A percentile compares a stretch with the other conserved stretches of the same genome.
Conservation (phyloP, 2,113 vertebrate species). For the Dendrocopos noguchii region DNA sequence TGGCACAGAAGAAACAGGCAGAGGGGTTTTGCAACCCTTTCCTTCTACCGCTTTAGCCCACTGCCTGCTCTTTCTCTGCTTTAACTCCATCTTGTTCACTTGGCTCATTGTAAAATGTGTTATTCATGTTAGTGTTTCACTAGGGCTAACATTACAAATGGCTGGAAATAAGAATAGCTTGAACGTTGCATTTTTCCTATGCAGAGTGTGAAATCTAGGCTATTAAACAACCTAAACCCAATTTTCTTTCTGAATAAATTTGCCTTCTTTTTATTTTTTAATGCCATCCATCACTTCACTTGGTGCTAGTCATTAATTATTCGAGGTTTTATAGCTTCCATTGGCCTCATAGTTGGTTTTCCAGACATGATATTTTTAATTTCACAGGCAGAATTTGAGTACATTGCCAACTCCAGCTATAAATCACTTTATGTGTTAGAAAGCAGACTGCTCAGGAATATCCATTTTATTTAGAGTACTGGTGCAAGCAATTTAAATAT, state of each 20-base stretch:
- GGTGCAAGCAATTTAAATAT: neutral
- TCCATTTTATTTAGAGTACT: constrained; percentile 43
- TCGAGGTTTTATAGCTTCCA: neutral
- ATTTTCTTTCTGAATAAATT: neutral
- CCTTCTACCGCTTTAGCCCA: neutral
- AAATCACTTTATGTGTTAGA: neutral
- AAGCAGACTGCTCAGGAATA: constrained; percentile 36
- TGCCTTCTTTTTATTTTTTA: neutral
- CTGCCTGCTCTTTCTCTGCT: neutral
- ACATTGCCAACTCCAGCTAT: neutral
- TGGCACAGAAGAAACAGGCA: neutral
- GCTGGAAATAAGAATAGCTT: neutral
- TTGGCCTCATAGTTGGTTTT: neutral
- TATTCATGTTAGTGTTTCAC: fast-evolving
- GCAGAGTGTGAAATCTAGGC: neutral
- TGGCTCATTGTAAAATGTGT: neutral
- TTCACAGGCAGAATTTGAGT: neutral
- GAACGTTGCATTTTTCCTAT: neutral
- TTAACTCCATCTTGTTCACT: neutral
- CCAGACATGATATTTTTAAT: constrained; percentile 4
- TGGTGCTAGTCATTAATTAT: neutral
- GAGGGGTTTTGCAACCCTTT: neutral
- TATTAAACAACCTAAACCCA: neutral
- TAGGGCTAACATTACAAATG: neutral
- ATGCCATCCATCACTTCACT: neutral